Evolutionary conservation across 2,113 vertebrate genomes (phyloP), one percentile per base, ranked within the genome.

Genomic region (Eurypyga helias): DNA sequence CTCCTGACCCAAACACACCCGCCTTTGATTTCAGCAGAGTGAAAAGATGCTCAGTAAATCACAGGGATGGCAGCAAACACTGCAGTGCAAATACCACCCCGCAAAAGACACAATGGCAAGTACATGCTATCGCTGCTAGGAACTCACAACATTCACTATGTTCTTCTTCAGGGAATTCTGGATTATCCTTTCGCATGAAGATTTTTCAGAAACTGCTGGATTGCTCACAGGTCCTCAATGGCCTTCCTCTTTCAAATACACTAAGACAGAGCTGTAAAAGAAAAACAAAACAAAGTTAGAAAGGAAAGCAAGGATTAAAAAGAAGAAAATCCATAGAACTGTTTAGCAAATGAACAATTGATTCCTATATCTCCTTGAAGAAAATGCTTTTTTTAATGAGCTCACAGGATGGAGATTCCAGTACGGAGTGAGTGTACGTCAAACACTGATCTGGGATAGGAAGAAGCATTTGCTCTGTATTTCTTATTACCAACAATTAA

Each of bases 91-190:
- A 72, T 26, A 81, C 26, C 17, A 7, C 51, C 24, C 61, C 52
- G 28, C 34, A 49, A 88, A 93, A 88, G 64, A 86, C 51, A 65
- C 23, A 31, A 48, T 2, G 46, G 41, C 57, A 84, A 83, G 72
- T 33, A 33, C 6, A 66, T 4, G 1, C 65, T 81, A 70, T 57
- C 7, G 11, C 9, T 57, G 52, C 23, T 70, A 67, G 55, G 61
- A 94, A 98, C 98, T 98, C 98, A 98, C 98, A 98, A 96, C 98
- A 98, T 98, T 98, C 98, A 98, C 98, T 98, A 72, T 36, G 76
- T 54, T 52, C 77, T 60, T 95, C 97, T 96, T 79, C 78, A 2
- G 90, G 96, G 76, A 96, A 92, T 93, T 95, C 87, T 80, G 70
- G 97, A 97, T 95, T 96, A 76, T 93, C 76, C 95, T 98, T 96